Evolutionary conservation across 2,888 invertebrate species (phyloP), one percentile per base, ranked within the genome.

Genomic region (Altica lythri): DNA sequence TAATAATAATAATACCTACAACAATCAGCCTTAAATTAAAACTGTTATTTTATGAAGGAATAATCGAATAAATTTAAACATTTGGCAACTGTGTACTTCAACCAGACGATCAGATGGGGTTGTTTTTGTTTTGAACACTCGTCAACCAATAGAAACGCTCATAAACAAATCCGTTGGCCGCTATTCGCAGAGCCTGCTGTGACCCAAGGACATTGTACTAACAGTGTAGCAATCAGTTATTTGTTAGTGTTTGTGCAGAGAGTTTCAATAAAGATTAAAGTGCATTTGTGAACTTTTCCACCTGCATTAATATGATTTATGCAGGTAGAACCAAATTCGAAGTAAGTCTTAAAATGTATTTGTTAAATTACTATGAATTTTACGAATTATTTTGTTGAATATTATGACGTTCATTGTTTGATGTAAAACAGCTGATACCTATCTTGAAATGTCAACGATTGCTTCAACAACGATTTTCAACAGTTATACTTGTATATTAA

Each of bases 321-420:
- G 83, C 83, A 73, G 82, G 81, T 69, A 80, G 83, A 78, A 83
- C 81, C 76, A 83, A 83, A 78, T 83, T 83, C 74, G 84, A 84
- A 80, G 84, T 84, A 73, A 75, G 81, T 72, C 32, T 55, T 25
- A 12, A n/a, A 35, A 30, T 46, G 34, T 45, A 32, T 16, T 38
- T 50, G n/a, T 46, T 52, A 12, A 9, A 4, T 8, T n/a, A 25
- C 22, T 10, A 30, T 42, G 14, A 17, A 40, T 53, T 38, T 18
- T 27, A 14, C 8, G 3, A 25, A 44, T 19, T 44, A 16, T 32
- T 40, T 34, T 46, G 45, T 53, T 16, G 35, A 16, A 55, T 53
- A 53, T 56, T 52, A 46, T 56, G 46, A 57, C 53, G 63, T 66
- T 63, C 62, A 57, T 63, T 66, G 75, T 77, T 76, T 77, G 78